Conservation (phyloP, 2,797 vertebrate genomes). For the Enteromius argenteus region DNA sequence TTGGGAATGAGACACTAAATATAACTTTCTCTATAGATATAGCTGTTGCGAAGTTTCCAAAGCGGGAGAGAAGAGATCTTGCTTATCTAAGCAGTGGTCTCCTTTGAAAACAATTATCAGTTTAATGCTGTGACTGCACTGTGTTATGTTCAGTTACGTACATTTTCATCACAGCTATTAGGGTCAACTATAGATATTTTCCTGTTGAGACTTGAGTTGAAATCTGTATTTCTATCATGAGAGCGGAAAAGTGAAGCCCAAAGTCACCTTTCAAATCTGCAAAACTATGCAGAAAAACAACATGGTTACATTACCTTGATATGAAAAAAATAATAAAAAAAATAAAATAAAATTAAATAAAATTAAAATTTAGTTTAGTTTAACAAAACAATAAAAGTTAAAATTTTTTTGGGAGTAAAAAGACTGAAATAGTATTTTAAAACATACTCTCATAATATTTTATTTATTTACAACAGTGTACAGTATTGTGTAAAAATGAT, state of each 20-base stretch:
- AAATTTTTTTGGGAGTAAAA: not conserved
- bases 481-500: not conserved
- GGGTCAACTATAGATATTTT: not conserved
- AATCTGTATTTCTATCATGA: not conserved
- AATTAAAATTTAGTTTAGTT: no score
- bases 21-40: constrained; percentile 69
- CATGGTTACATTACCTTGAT: not conserved
- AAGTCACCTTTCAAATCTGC: not conserved
- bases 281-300: not conserved
- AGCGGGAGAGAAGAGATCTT: not conserved
- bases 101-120: not conserved
- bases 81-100: not conserved
- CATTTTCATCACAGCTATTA: not conserved
- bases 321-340: not conserved
- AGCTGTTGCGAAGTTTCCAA: constrained; percentile 14
- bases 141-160: not conserved
- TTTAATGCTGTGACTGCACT: not conserved
- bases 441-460: not conserved
- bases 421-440: not conserved
- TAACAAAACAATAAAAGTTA: no score
- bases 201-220: not conserved
- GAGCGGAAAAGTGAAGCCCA: not conserved
- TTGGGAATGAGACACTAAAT: constrained; percentile 72
- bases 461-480: not conserved
- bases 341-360: no score